Evolutionary conservation across 2,113 vertebrate species (phyloP), one percentile per base, ranked within the genome.

Genomic region (Pipra filicauda): DNA sequence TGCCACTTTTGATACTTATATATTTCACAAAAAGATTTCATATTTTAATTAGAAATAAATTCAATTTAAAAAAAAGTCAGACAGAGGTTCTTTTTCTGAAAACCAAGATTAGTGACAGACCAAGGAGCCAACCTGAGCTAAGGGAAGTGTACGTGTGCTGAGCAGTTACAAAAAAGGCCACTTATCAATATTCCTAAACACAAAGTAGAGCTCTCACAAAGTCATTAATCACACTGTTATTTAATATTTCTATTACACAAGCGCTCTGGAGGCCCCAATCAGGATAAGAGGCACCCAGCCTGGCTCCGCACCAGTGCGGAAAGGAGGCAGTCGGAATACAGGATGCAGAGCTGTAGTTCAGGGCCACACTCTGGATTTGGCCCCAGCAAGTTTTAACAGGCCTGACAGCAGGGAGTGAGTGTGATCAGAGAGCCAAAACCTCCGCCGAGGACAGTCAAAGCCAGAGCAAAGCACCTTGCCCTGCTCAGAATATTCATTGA

Each of bases 201-300:
- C 37, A 11, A 30, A 83, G 93, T 0, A 70, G 91, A 79, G 71
- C 84, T 88, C 33, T 80, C 64, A 52, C 81, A 46, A n/a, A 83
- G 90, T 13, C 91, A 96, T 96, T 96, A 89, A 94, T 96, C 93
- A 93, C 15, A 1, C 5, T n/a, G 71, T 76, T 96, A 91, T 93
- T 96, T 94, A 88, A 80, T 79, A 94, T 76, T 96, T 44, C 95
- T 89, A 39, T 79, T 89, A 54, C 62, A 28, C 52, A 20, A 17
- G 91, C 70, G 37, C 84, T 95, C 87, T 1, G 30, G 64, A 78
- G 93, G 93, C 58, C 89, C 91, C 92, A 85, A 31, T 88, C 94
- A 95, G 85, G 74, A 1, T 93, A 83, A 93, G 94, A 94, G 94
- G 80, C 80, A 17, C 49, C 31, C 70, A 18, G 90, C 57, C 39